Evolutionary conservation across 1,140 invertebrate genomes (phyloP), one percentile per base, ranked within the genome.

Genomic region (Drosophila biarmipes): DNA sequence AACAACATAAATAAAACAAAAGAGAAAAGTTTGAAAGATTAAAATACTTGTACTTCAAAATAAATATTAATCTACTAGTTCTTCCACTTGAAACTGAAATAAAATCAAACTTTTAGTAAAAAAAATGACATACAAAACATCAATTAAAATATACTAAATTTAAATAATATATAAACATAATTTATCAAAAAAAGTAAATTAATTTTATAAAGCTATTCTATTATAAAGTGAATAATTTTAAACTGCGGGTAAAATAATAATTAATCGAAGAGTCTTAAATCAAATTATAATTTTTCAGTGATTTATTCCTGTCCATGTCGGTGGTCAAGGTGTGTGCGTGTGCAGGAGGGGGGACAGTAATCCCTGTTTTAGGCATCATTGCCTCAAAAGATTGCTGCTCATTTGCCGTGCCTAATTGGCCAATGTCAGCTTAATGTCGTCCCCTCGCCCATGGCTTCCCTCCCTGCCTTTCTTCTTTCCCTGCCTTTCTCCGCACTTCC

Each of bases 321-420:
- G 46, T 64, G 71, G 71, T 63, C 61, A 73, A 86, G 81, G 68
- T 72, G 49, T 55, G 40, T 34, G 43, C 57, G 42, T 38, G 7
- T 54, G 7, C 8, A 34, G 15, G 27, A 37, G 31, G 17, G 31
- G 35, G 59, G 37, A 51, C 69, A 64, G 40, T 49, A 59, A 69
- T 68, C 64, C 72, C 75, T 57, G 77, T 56, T 85, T 85, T 73
- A 64, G 80, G 81, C 81, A 87, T 86, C 84, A 87, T 73, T 89
- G 84, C 73, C 72, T 78, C 84, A 77, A 84, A 89, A 89, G 84
- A 89, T 89, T 89, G 84, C 84, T 89, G 84, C 63, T 89, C 79
- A 87, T 89, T 87, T 89, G 80, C 55, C 76, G 75, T 79, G 73
- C 84, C 69, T 89, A 87, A 87, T 87, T 87, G 84, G 84, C 84